These are phyloP conservation scores for Miltochrista miniata DNA, from an alignment of 2,888 invertebrate genomes.

Conservation along the genomic window DNA sequence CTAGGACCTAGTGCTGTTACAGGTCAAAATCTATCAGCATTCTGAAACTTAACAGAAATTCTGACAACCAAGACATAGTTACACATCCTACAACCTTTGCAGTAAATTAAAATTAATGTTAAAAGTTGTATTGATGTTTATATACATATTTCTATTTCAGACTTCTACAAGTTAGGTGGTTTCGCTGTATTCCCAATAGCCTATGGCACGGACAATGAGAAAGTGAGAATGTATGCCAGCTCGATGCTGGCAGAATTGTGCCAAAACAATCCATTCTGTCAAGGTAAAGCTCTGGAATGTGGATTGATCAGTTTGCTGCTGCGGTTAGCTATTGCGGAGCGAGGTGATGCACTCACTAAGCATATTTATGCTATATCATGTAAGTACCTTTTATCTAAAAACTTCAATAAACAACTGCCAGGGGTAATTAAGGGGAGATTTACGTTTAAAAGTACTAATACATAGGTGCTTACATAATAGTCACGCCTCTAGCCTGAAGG, in stretches of 20 bases:
- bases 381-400: conserved; percentile 81
- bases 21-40: no score
- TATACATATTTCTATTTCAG: conserved; percentile 72
- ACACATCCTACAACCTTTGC: no score
- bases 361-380: conserved; percentile 92
- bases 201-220: conserved; percentile 84
- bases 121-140: no score
- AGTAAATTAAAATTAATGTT: no score
- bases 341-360: conserved; percentile 84
- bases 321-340: conserved; percentile 82
- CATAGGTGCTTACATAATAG: no score
- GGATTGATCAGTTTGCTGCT: conserved; percentile 86
- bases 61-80: no score
- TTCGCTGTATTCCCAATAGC: conserved; percentile 88
- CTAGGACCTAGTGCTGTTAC: no score
- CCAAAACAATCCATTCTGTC: conserved; percentile 94
- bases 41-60: no score
- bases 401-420: no score
- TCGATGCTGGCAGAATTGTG: conserved; percentile 90
- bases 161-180: conserved; percentile 94
- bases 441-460: no score
- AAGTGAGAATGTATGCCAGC: conserved; percentile 86
- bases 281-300: conserved; percentile 86
- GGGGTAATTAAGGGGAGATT: no score
- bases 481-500: no score